Evolutionary conservation across 2,888 invertebrate species (phyloP), one percentile per base, ranked within the genome.

Genomic region (Eurois occulta): DNA sequence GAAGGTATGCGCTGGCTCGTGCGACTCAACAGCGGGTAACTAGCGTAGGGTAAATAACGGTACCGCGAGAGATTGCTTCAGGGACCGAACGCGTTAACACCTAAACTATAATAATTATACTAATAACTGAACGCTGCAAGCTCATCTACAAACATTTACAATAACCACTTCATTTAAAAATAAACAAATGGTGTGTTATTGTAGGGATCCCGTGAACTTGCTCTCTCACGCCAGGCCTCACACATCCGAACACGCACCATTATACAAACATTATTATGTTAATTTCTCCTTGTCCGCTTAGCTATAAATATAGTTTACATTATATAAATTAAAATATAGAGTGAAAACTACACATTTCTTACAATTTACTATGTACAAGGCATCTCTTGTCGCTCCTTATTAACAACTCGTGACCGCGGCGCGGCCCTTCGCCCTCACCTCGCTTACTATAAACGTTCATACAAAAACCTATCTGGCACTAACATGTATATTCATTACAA

Each of bases 391-490:
- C 93, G 92, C 91, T 92, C 90, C 90, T 35, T 74, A 73, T 24
- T 87, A 90, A 91, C 90, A 91, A 64, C 67, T 21, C 28, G 73
- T 89, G 88, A 88, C 90, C 90, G 82, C 90, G 75, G 81, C 77
- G 52, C 72, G 64, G 72, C 83, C 75, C 71, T 80, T 71, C 74
- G 75, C 69, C 84, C 77, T 72, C 70, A 72, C 73, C 65, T 75
- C 87, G 72, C 89, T 90, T 89, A 93, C 89, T 92, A 93, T 94
- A 96, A 95, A 95, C 95, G 91, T 93, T 90, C 95, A 95, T 96
- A 96, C 95, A 96, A 96, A 95, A 95, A 92, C 94, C 95, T 96
- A 96, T 94, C 96, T 96, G 96, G 95, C 96, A 96, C 96, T 96
- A 96, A 95, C 94, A 95, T 96, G 96, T 96, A 96, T 96, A 95